phyloP scores from a whole-genome alignment of 2,888 invertebrate species.

The Eristalis intricaria region DNA sequence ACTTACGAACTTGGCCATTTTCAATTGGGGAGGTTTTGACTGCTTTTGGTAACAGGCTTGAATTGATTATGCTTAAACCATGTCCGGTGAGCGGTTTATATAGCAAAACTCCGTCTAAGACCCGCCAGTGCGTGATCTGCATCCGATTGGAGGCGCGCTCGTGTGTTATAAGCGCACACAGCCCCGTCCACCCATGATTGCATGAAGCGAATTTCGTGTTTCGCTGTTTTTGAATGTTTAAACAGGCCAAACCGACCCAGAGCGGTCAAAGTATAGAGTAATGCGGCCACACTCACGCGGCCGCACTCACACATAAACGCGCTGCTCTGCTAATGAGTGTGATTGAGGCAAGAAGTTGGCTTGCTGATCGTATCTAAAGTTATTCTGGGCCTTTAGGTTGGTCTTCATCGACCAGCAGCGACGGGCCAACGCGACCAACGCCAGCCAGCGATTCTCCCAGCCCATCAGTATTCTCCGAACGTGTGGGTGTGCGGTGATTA shows the following conservation, averaged over 20 bases:
- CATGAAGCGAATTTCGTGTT: slow-evolving; percentile 38
- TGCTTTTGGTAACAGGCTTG: slow-evolving; percentile 62
- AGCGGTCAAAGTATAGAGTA: slow-evolving; percentile 42
- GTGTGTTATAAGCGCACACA: neutral
- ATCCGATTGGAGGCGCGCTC: slow-evolving; percentile 32
- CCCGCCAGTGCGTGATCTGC: slow-evolving; percentile 58
- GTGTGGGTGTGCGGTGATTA: neutral
- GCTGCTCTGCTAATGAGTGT: slow-evolving; percentile 19
- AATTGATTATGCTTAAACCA: slow-evolving; percentile 61
- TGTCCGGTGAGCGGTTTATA: slow-evolving; percentile 54
- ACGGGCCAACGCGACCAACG: neutral
- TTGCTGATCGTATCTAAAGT: slow-evolving; percentile 40
- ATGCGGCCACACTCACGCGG: neutral
- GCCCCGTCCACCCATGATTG: slow-evolving; percentile 46
- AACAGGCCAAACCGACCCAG: slow-evolving; percentile 1
- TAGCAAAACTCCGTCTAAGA: slow-evolving; percentile 58
- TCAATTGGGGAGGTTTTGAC: slow-evolving; percentile 27
- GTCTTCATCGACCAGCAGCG: neutral
- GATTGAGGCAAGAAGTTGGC: slow-evolving; percentile 36
- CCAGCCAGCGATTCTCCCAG: neutral
- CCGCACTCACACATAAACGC: neutral
- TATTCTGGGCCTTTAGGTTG: slow-evolving; percentile 9
- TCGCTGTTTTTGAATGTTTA: slow-evolving; percentile 34
- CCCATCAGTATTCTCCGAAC: neutral
- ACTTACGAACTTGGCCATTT: slow-evolving; percentile 69